Conservation (phyloP, 2,113 vertebrate genomes). For the Ciconia stormi region DNA sequence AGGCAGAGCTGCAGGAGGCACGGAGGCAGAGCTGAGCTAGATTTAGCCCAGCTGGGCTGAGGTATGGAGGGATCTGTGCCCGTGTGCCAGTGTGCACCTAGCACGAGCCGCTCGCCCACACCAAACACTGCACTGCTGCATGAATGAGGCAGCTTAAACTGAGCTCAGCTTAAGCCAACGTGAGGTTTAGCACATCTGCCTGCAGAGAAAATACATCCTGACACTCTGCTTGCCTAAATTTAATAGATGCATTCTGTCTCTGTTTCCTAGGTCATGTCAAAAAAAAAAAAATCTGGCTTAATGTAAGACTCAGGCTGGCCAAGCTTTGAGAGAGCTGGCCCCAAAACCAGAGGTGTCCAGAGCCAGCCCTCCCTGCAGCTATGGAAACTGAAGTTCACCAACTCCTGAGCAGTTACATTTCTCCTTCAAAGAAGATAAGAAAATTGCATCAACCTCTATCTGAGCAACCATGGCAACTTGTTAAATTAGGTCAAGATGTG, state of each 20-base stretch:
- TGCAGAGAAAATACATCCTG: not conserved
- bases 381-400: slow-evolving; percentile 60
- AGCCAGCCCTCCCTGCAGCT: not conserved
- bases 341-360: not conserved
- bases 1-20: not conserved
- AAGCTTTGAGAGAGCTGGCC: not conserved
- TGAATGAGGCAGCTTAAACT: not conserved
- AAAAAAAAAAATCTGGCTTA: not conserved
- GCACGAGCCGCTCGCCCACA: not conserved
- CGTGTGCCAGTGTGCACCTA: not conserved
- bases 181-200: not conserved
- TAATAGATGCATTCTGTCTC: not conserved
- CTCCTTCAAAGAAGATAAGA: slow-evolving; percentile 71
- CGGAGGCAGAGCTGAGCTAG: not conserved
- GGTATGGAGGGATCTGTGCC: not conserved
- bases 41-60: not conserved
- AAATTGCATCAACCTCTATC: slow-evolving; percentile 69
- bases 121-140: not conserved
- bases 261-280: not conserved
- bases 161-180: not conserved
- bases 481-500: slow-evolving; percentile 83
- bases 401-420: slow-evolving; percentile 57
- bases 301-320: not conserved
- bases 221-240: not conserved
- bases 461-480: slow-evolving; percentile 77